Conservation (phyloP, 2,888 invertebrate species). For the Phaonia tiefii region DNA sequence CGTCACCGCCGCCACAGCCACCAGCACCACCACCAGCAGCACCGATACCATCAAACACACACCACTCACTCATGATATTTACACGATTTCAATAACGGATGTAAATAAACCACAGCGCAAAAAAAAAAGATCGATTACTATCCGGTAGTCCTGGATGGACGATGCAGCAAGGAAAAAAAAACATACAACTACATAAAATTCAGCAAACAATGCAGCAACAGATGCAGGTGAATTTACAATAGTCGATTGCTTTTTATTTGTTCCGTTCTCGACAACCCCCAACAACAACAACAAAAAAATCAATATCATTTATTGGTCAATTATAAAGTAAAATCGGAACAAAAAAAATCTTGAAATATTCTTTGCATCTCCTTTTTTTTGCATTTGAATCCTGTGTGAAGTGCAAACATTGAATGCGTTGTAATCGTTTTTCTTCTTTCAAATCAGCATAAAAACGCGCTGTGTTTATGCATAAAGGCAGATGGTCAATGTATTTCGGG, state of each 20-base stretch:
- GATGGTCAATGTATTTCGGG: constrained; percentile 46
- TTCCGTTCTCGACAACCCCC: background rate
- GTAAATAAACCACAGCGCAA: constrained; percentile 77
- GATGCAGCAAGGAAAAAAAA: constrained; percentile 12
- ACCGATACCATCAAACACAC: no score
- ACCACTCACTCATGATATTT: no score
- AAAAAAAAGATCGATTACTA: constrained; percentile 76
- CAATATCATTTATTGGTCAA: constrained; percentile 58
- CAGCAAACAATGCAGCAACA: constrained; percentile 49
- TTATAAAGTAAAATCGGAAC: constrained; percentile 33
- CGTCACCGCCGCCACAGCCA: no score
- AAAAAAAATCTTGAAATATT: constrained; percentile 42
- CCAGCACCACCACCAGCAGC: no score
- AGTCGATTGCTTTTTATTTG: background rate
- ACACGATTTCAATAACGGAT: constrained; percentile 74
- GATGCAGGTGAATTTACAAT: constrained; percentile 60
- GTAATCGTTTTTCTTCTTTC: background rate
- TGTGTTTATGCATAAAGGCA: constrained; percentile 44
- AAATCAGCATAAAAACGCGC: constrained; percentile 50
- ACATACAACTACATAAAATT: constrained; percentile 5
- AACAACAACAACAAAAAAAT: constrained; percentile 40
- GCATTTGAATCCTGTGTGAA: no score
- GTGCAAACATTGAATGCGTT: background rate
- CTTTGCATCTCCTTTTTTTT: background rate
- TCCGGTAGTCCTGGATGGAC: background rate